A percentile compares a stretch with the other conserved stretches of the same genome.
Conservation (phyloP, 2,113 vertebrate genomes). For the Anhinga anhinga region DNA sequence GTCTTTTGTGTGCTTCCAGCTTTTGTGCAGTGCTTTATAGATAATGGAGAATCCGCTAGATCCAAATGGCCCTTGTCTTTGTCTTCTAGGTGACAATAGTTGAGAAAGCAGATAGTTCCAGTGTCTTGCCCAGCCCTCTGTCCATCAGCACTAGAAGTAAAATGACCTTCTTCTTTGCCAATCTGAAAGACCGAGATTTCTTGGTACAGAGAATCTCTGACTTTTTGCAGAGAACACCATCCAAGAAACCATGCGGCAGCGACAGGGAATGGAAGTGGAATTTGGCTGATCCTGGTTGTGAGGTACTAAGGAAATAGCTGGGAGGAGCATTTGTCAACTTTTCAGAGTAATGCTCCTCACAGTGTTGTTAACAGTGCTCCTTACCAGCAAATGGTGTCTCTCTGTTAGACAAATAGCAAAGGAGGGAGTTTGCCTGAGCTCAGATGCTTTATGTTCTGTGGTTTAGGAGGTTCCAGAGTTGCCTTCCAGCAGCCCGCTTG, state of each 20-base stretch:
- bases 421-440: not conserved
- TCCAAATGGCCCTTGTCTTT: not conserved
- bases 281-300: not conserved
- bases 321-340: not conserved
- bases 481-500: constrained; percentile 62
- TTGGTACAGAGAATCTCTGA: constrained; percentile 95
- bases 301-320: constrained; percentile 37
- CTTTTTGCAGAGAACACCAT: constrained; percentile 91
- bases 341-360: not conserved
- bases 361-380: not conserved
- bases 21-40: not conserved
- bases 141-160: constrained; percentile 98
- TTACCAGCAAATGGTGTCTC: not conserved
- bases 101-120: constrained; percentile 96
- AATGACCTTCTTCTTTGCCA: constrained; percentile 97
- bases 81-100: constrained; percentile 89
- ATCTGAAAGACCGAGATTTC: constrained; percentile 94
- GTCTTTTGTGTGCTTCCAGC: not conserved
- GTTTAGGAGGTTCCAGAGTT: constrained; percentile 55
- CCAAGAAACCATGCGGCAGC: constrained; percentile 66
- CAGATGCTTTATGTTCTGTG: not conserved
- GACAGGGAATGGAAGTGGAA: constrained; percentile 59
- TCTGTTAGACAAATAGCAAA: not conserved
- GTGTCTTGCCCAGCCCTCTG: constrained; percentile 91
- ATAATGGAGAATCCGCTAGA: not conserved